Base-by-base conservation (phyloP, 2,888 invertebrate genomes). In the Leptopilina syphax region DNA sequence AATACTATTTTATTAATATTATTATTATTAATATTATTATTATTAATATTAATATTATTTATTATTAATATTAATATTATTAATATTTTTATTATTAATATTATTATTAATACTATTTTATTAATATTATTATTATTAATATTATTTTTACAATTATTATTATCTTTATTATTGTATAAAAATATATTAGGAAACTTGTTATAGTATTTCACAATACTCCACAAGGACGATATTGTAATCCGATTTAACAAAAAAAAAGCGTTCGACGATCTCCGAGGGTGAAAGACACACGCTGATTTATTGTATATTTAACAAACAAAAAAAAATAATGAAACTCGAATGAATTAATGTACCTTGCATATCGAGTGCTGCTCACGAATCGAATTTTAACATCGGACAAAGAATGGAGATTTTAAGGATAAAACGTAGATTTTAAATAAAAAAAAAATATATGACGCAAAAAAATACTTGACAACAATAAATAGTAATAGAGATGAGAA, bases 201-300 rank as follows among this genome's bases (percentile, higher is more conserved):
- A 84, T 83, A 84, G 83, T 86, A 85, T 85, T 86, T 84, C 83
- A 85, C 87, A 87, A 86, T 87, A 85, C 85, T 85, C 87, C 81
- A 85, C 82, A 84, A 84, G 81, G 68, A 76, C 81, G 85, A 81
- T 81, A 78, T 80, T 82, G 80, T 81, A 66, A 70, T 78, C 65
- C 57, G 73, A 73, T 24, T 63, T 10, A 50, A 63, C 34, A 63
- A 63, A 24, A 70, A 70, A 68, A 73, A 57, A 73, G 73, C 73
- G 73, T 73, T 73, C 57, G 73, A 73, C 73, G 73, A 73, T 73
- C 57, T 73, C 73, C 73, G 34, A 73, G 57, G 73, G 73, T 67
- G 67, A 73, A 73, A 73, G 57, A 73, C 41, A 73, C 73, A 34
- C 34, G 73, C 57, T 73, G 57, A 73, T 73, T 44, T 44, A 44